A percentile compares a stretch with the other conserved stretches of the same genome.
phyloP scores from a whole-genome alignment of 2,797 vertebrate species.

The Prionace glauca region DNA sequence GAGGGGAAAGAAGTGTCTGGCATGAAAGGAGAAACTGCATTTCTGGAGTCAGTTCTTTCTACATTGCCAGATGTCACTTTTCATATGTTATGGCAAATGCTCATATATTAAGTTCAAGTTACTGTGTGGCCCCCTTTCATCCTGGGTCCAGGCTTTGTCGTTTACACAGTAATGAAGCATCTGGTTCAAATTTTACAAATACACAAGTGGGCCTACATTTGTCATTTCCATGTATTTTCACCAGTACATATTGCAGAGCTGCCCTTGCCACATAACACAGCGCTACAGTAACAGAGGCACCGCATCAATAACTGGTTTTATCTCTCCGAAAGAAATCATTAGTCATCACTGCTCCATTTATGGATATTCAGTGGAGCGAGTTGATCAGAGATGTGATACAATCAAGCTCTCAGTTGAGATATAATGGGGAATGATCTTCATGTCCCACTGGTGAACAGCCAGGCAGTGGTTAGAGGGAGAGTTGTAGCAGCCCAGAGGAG shows the following conservation, averaged over 20 bases:
- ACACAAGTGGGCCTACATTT: background rate
- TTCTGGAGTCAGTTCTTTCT: background rate
- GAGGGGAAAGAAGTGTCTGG: background rate
- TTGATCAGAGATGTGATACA: background rate
- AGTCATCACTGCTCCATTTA: background rate
- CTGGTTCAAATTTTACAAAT: slow-evolving; percentile 31
- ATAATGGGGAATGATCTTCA: background rate
- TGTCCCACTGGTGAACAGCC: background rate
- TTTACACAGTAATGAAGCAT: slow-evolving; percentile 17
- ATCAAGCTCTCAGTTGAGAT: background rate
- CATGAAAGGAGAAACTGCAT: background rate
- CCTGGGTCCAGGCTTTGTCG: background rate
- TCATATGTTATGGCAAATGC: background rate
- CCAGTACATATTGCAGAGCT: background rate
- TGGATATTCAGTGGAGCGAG: background rate
- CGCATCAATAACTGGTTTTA: background rate
- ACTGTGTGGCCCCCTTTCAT: slow-evolving; percentile 8
- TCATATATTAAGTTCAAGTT: background rate
- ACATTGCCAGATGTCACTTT: background rate
- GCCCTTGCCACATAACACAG: background rate
- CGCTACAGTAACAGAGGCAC: background rate
- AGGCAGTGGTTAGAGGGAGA: background rate
- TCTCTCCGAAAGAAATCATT: background rate
- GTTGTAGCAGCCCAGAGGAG: background rate
- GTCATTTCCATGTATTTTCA: background rate